Percentiles rank a stretch among this genome's conserved stretches.
Evolutionary conservation across 2,113 vertebrate species (phyloP).

Genomic region (Anolis sagrei): DNA sequence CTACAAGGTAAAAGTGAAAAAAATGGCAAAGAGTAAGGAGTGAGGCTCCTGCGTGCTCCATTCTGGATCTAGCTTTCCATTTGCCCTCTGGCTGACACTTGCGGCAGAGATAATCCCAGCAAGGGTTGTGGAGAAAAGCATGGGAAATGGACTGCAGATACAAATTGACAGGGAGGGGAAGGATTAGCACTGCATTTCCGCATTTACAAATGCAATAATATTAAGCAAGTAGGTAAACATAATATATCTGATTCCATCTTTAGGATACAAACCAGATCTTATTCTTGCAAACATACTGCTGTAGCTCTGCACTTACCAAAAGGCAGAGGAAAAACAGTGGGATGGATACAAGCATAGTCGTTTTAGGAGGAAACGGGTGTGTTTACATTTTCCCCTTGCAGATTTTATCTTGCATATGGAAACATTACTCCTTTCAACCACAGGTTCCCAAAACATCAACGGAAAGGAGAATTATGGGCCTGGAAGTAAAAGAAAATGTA

Average conservation of each 20-base stretch:
- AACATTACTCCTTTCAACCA: background rate
- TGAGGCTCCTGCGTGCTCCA: background rate
- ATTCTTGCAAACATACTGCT: background rate
- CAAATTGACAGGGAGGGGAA: background rate
- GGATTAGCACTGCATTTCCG: background rate
- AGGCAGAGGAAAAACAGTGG: background rate
- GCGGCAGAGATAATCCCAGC: background rate
- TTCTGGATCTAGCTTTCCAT: background rate
- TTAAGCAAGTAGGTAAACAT: background rate
- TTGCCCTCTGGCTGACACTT: background rate
- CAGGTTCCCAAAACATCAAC: too few relatives aligned
- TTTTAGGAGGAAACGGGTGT: background rate
- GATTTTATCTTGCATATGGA: background rate
- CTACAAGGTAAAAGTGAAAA: background rate
- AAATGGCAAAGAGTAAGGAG: background rate
- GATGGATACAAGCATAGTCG: too few relatives aligned
- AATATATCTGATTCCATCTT: background rate
- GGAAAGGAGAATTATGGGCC: too few relatives aligned
- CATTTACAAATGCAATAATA: background rate
- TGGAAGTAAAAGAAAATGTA: too few relatives aligned
- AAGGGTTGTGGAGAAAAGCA: background rate
- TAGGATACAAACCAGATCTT: background rate
- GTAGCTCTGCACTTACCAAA: background rate
- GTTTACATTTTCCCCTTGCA: background rate
- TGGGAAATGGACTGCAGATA: background rate